Evolutionary conservation across 2,888 invertebrate genomes (phyloP).

Genomic region (Thyatira batis): DNA sequence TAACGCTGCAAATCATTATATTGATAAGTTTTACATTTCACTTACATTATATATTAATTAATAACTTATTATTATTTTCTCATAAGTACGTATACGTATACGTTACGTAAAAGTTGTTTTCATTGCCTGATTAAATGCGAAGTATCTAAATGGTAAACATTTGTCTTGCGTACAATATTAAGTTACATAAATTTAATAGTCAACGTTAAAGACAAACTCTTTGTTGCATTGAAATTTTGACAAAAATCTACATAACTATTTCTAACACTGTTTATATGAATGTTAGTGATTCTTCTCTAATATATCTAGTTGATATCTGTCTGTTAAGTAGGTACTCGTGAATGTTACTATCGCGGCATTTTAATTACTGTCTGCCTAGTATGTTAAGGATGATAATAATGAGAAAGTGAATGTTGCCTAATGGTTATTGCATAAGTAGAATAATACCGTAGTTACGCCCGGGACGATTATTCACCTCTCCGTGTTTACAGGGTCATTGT

Average conservation of each 20-base stretch:
- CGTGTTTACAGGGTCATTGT: slow-evolving; percentile 9
- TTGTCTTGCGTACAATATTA: too few species aligned
- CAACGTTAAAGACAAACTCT: too few species aligned
- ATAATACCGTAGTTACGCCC: slow-evolving; percentile 20
- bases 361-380: slow-evolving; percentile 25
- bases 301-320: not conserved
- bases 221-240: too few species aligned
- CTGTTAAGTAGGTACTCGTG: slow-evolving; percentile 6
- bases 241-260: not conserved
- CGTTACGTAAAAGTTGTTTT: too few species aligned
- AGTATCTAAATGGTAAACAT: too few species aligned
- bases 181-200: too few species aligned
- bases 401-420: slow-evolving; percentile 37
- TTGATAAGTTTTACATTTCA: too few species aligned
- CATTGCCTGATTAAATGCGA: too few species aligned
- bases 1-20: too few species aligned
- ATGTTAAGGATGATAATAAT: slow-evolving; percentile 29
- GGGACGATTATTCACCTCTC: slow-evolving; percentile 19
- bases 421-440: slow-evolving; percentile 33
- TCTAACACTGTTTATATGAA: not conserved
- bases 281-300: not conserved
- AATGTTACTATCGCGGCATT: slow-evolving; percentile 19
- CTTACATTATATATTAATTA: too few species aligned
- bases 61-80: too few species aligned
- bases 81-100: too few species aligned